Evolutionary conservation across 2,888 invertebrate genomes (phyloP), one percentile per base, ranked within the genome.

Genomic region (Cinara cedri): DNA sequence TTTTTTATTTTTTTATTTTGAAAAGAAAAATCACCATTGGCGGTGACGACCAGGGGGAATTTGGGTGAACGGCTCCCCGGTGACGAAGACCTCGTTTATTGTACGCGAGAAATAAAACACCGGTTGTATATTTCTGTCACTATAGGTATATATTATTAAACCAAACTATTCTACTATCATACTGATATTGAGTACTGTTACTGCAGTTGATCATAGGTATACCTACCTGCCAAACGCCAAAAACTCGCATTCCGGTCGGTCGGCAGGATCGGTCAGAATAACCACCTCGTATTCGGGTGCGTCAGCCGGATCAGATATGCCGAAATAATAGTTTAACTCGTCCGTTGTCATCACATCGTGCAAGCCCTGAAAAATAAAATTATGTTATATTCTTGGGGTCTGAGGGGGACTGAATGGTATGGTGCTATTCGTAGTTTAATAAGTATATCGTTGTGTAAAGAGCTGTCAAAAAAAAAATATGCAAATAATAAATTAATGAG

Each of bases 271-370:
- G 9, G 90, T 89, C 81, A 91, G 86, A 84, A 89, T 89, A 82
- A 91, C 88, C 72, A 91, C 87, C 84, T 91, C 90, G 83, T 89
- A 89, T 71, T 90, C 89, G 0, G 86, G 88, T 83, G 87, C 86
- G 83, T 86, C 81, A 84, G 86, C 83, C 80, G 60, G n/a, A 26
- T 84, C 84, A 60, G 82, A 83, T 11, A 85, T 85, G 82, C 86
- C 86, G 82, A 88, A 88, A 84, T 87, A 87, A 82, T 85, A 86
- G n/a, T 84, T 84, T 62, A 87, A 82, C 83, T 88, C 87, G n/a
- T 85, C 84, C 21, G 84, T 83, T 8, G 85, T 86, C 87, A 87
- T 87, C 55, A 84, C 83, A 81, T 86, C 83, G 82, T 87, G 86
- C 19, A 87, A 82, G 51, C 81, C 81, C 84, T 82, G 57, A 1